phyloP scores from a whole-genome alignment of 2,888 invertebrate species.

The Apeira syringaria region DNA sequence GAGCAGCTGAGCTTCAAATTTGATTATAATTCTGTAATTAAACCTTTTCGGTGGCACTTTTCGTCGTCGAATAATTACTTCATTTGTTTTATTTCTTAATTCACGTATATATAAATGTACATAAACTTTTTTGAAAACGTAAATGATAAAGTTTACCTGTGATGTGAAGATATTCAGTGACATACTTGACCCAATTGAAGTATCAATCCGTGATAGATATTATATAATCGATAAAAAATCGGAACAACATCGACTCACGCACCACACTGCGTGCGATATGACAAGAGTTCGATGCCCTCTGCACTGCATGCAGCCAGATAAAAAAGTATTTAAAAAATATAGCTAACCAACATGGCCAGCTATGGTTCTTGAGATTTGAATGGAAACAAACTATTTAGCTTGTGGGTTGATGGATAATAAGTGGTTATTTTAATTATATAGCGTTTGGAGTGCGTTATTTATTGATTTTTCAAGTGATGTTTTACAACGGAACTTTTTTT shows the following conservation, averaged over 20 bases:
- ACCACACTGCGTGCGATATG: conserved; percentile 67
- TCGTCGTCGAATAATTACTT: no score
- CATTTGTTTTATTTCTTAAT: no score
- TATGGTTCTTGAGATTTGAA: conserved; percentile 23
- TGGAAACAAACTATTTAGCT: conserved; percentile 15
- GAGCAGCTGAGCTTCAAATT: no score
- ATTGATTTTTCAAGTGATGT: neutral
- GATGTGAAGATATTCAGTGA: no score
- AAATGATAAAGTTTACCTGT: no score
- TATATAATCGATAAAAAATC: conserved; percentile 21
- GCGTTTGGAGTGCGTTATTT: conserved; percentile 6
- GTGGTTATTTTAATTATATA: conserved; percentile 18
- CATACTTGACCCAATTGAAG: neutral
- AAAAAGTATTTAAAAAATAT: conserved; percentile 36
- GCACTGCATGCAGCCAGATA: conserved; percentile 56
- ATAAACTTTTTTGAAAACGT: no score
- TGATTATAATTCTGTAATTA: no score
- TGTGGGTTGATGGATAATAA: conserved; percentile 12
- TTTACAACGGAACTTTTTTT: no score
- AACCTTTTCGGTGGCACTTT: no score
- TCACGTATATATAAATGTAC: no score
- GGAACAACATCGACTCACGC: conserved; percentile 42
- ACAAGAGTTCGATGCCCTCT: conserved; percentile 57
- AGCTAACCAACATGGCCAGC: conserved; percentile 1
- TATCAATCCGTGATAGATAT: conserved; percentile 7